phyloP scores from a whole-genome alignment of 2,113 vertebrate genomes.

The Pangasianodon gigas region DNA sequence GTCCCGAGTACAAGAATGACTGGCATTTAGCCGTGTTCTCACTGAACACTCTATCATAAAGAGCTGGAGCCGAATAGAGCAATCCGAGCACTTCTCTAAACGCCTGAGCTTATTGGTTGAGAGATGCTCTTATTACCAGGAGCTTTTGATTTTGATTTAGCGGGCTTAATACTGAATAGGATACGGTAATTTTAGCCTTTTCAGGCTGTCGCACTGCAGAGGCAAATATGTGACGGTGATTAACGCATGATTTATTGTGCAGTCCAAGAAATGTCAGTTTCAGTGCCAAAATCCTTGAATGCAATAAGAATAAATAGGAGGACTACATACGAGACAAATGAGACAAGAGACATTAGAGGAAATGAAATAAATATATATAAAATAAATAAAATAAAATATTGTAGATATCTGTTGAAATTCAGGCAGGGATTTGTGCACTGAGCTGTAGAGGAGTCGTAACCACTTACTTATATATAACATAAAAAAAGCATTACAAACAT shows the following conservation, averaged over 20 bases:
- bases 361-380: no score
- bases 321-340: background rate
- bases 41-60: background rate
- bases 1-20: background rate
- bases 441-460: background rate
- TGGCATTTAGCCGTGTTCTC: background rate
- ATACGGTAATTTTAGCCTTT: conserved; percentile 15
- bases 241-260: background rate
- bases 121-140: background rate
- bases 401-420: background rate
- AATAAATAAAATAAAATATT: background rate
- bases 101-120: background rate
- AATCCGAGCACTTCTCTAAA: background rate
- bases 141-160: conserved; percentile 1
- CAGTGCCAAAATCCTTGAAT: background rate
- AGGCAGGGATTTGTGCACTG: background rate
- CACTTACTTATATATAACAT: background rate
- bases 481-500: background rate
- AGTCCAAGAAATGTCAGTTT: background rate
- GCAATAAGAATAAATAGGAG: background rate
- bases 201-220: conserved; percentile 19
- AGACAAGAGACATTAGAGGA: background rate
- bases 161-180: background rate
- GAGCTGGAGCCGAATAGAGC: no score
- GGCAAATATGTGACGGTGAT: conserved; percentile 5